Percentiles rank a stretch among this genome's conserved stretches.
Evolutionary conservation across 2,797 vertebrate species (phyloP).

Genomic region (Tokudaia muenninki): DNA sequence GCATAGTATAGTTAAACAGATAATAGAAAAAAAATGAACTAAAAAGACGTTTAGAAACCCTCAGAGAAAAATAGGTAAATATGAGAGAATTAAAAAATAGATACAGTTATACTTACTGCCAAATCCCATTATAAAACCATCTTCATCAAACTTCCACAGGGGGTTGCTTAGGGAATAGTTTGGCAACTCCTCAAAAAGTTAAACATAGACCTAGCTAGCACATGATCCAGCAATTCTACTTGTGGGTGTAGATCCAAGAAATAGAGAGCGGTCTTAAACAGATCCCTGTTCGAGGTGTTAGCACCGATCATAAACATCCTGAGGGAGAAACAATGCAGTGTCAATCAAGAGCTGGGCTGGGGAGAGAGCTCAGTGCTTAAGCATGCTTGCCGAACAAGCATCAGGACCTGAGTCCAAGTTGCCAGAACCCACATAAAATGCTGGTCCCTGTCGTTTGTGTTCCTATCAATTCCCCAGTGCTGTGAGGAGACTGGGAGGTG

Average conservation of each 20-base stretch:
- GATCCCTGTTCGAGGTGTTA: neutral
- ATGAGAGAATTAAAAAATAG: slow-evolving; percentile 47
- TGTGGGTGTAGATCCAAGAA: neutral
- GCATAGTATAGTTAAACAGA: neutral
- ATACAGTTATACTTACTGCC: slow-evolving; percentile 42
- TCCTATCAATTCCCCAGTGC: neutral
- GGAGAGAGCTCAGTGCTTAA: neutral
- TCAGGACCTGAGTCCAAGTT: neutral
- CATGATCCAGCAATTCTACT: neutral
- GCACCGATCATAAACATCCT: neutral
- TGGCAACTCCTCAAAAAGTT: neutral
- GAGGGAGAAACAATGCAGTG: neutral
- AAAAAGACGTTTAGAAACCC: slow-evolving; percentile 13
- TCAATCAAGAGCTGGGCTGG: neutral
- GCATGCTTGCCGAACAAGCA: neutral
- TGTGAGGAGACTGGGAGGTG: neutral
- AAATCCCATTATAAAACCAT: slow-evolving; percentile 75
- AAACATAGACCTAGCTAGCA: neutral
- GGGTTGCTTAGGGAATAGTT: neutral
- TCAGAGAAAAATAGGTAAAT: slow-evolving; percentile 30
- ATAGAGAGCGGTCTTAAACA: neutral
- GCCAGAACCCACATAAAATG: neutral
- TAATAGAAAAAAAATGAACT: neutral
- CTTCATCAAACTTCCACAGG: slow-evolving; percentile 58
- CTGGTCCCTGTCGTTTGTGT: neutral